Conservation (phyloP, 2,888 invertebrate species). For the Meta bourneti region DNA sequence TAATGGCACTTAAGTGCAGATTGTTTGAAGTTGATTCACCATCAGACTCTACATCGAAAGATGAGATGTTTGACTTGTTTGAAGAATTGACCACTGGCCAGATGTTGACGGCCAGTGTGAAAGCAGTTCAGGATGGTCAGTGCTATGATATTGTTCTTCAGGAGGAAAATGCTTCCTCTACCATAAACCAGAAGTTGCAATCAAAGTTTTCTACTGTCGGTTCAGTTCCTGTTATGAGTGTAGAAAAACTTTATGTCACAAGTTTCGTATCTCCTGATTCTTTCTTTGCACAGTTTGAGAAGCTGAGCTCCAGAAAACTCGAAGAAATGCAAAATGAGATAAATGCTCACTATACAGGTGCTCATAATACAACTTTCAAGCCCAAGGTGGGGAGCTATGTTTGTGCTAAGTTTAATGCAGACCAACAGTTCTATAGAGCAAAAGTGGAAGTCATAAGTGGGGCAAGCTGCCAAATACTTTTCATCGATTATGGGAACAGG, state of each 20-base stretch:
- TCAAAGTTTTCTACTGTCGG: slow-evolving; percentile 6
- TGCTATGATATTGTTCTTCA: slow-evolving; percentile 32
- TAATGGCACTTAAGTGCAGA: slow-evolving; percentile 79
- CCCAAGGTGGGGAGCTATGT: slow-evolving; percentile 53
- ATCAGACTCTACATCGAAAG: slow-evolving; percentile 13
- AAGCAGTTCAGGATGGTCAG: slow-evolving; percentile 7
- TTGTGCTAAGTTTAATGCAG: slow-evolving; percentile 78
- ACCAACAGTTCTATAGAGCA: slow-evolving; percentile 80
- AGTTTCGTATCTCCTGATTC: slow-evolving; percentile 28
- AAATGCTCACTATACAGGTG: slow-evolving; percentile 43
- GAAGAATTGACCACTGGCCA: slow-evolving; percentile 59
- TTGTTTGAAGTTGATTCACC: slow-evolving; percentile 34
- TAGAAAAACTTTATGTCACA: slow-evolving; percentile 57
- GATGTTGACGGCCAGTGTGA: slow-evolving; percentile 20
- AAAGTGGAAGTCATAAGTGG: slow-evolving; percentile 30
- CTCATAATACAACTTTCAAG: slow-evolving; percentile 14
- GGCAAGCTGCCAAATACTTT: slow-evolving; percentile 77
- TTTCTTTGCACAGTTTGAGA: slow-evolving; percentile 69
- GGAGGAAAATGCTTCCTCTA: slow-evolving; percentile 14
- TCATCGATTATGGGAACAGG: slow-evolving; percentile 80
- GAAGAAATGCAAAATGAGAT: slow-evolving; percentile 60
- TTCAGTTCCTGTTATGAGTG: slow-evolving; percentile 19
- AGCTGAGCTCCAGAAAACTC: slow-evolving; percentile 32
- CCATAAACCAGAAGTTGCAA: slow-evolving; percentile 55
- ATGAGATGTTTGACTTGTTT: slow-evolving; percentile 52